Percentiles rank a stretch among this genome's conserved stretches.
Conservation (phyloP, 2,113 vertebrate genomes). For the Macquaria ambigua region DNA sequence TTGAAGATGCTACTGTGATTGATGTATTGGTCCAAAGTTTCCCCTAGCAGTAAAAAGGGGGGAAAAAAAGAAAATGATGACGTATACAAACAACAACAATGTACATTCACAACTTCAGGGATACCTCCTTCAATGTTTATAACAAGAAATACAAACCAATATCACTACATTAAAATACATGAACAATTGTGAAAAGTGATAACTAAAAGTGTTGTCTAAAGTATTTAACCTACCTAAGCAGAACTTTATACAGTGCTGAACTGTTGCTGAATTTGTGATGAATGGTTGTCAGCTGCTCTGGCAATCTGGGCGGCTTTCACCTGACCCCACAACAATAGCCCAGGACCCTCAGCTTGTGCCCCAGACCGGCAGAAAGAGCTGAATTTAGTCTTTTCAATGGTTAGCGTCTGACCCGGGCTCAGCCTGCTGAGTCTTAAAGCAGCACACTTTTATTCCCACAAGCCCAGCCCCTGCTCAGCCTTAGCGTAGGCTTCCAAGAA, state of each 20-base stretch:
- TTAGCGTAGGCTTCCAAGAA: conserved; percentile 75
- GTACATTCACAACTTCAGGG: background rate
- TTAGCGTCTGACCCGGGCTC: conserved; percentile 77
- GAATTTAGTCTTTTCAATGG: conserved; percentile 84
- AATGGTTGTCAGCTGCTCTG: conserved; percentile 81
- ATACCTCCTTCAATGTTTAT: background rate
- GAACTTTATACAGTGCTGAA: conserved; percentile 47
- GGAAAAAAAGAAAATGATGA: background rate
- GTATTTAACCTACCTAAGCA: conserved; percentile 61
- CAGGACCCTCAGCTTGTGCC: conserved; percentile 77
- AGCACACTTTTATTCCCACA: conserved; percentile 84
- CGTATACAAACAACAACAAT: background rate
- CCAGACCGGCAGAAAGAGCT: conserved; percentile 81
- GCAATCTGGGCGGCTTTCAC: conserved; percentile 81
- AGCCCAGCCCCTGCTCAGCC: conserved; percentile 70
- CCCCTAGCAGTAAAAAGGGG: background rate
- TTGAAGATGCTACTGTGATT: background rate
- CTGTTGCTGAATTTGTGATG: conserved; percentile 76
- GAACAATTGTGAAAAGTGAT: background rate
- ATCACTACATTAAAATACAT: background rate
- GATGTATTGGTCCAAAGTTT: background rate
- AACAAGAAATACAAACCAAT: background rate
- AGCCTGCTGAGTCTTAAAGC: conserved; percentile 80
- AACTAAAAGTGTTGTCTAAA: conserved; percentile 44
- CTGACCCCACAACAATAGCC: conserved; percentile 84